These are phyloP conservation scores for Nanorana parkeri DNA, from an alignment of 2,113 vertebrate species.

Conservation along the genomic window DNA sequence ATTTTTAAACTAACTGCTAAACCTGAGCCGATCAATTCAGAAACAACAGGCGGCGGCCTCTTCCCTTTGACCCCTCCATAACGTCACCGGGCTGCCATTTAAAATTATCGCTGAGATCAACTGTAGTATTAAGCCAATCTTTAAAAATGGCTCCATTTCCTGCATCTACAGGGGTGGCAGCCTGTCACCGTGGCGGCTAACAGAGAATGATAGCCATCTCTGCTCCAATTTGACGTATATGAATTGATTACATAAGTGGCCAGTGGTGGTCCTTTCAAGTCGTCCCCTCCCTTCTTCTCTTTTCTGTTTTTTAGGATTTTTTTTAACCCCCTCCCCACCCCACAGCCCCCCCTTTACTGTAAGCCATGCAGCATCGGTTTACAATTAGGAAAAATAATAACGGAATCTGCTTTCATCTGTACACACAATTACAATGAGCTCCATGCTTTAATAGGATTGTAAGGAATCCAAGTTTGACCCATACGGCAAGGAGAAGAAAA, in stretches of 20 bases:
- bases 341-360: conserved; percentile 73
- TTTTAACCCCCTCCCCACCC: conserved; percentile 60
- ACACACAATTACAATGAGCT: conserved; percentile 81
- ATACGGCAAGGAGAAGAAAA: conserved; percentile 70
- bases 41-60: too few relatives aligned
- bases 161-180: conserved; percentile 71
- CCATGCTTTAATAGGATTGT: conserved; percentile 82
- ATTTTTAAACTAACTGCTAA: too few relatives aligned
- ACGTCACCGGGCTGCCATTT: conserved; percentile 67
- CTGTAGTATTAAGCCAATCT: conserved; percentile 58
- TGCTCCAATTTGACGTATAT: conserved; percentile 73
- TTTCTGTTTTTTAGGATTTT: conserved; percentile 55
- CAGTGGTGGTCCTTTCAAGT: conserved; percentile 83
- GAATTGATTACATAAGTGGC: conserved; percentile 80
- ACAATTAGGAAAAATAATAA: conserved; percentile 87
- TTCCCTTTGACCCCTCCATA: background rate
- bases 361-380: conserved; percentile 84
- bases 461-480: conserved; percentile 84
- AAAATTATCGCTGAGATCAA: conserved; percentile 68
- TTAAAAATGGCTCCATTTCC: conserved; percentile 22
- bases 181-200: conserved; percentile 67
- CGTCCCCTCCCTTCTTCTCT: conserved; percentile 68
- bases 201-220: conserved; percentile 74
- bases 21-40: too few relatives aligned
- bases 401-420: conserved; percentile 84